These are phyloP conservation scores for Kryphioiulus occultus DNA, from an alignment of 2,888 invertebrate species.

Conservation along the genomic window DNA sequence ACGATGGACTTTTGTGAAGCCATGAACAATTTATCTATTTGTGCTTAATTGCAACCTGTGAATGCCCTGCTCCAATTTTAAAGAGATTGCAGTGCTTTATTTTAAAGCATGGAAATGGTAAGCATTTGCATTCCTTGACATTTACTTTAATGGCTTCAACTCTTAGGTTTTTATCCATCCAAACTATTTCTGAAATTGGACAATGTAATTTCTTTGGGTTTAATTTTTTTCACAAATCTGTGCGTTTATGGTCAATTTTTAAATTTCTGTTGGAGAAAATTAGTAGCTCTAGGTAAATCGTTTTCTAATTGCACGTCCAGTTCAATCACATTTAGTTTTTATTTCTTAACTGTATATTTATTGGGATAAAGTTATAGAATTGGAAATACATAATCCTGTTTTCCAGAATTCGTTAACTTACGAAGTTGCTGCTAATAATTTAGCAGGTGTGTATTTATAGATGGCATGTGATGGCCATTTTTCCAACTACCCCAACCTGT, in stretches of 20 bases:
- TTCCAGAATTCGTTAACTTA: not conserved
- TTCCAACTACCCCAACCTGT: not conserved
- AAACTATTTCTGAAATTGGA: not conserved
- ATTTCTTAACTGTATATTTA: constrained; percentile 29
- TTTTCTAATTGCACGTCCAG: not conserved
- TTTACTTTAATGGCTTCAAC: not conserved
- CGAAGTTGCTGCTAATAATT: not conserved
- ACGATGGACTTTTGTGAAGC: not conserved
- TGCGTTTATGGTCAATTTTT: not conserved
- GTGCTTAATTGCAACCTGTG: not conserved
- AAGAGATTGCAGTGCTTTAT: constrained; percentile 10
- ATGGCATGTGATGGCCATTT: not conserved
- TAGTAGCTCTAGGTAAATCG: not conserved
- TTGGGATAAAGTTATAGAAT: constrained; percentile 6
- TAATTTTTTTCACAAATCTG: not conserved
- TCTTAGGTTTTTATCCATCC: not conserved
- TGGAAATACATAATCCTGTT: not conserved
- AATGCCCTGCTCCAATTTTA: constrained; percentile 3
- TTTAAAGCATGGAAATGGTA: constrained; percentile 27
- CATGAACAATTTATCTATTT: not conserved
- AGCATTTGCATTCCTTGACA: not conserved
- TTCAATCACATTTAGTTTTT: not conserved
- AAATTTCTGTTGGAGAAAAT: not conserved
- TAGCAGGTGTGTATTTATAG: not conserved
- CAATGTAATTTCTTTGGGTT: too few relatives aligned